Evolutionary conservation across 2,113 vertebrate species (phyloP).

Genomic region (Crocuta crocuta): DNA sequence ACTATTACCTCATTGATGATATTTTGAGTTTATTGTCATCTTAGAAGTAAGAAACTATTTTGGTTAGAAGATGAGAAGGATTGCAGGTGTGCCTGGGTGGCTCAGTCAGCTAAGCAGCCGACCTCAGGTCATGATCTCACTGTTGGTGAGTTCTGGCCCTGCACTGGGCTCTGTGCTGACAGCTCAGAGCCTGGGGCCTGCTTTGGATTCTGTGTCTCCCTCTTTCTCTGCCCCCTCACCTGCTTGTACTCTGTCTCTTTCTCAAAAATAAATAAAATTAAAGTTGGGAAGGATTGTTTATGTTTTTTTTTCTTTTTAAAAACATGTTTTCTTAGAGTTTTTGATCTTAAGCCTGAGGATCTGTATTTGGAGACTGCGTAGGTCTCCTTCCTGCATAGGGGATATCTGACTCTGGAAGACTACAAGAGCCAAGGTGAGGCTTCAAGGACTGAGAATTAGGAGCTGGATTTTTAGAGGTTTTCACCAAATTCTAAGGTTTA

Average conservation of each 20-base stretch:
- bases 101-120: too few species aligned
- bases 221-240: too few species aligned
- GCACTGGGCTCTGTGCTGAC: too few species aligned
- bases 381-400: neutral
- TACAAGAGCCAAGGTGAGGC: neutral
- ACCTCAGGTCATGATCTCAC: too few species aligned
- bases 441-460: neutral
- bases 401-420: neutral
- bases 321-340: neutral
- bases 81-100: neutral
- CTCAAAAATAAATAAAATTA: too few species aligned
- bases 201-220: too few species aligned
- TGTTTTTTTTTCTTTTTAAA: neutral
- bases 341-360: neutral
- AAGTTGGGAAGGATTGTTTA: neutral
- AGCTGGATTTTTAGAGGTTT: neutral
- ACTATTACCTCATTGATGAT: neutral
- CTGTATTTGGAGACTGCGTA: neutral
- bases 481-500: neutral
- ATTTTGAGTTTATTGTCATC: neutral
- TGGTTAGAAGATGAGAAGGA: neutral
- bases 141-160: rapidly evolving
- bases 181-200: too few species aligned
- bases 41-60: conserved; percentile 30
- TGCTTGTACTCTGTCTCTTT: too few species aligned